Evolutionary conservation across 2,888 invertebrate species (phyloP), one percentile per base, ranked within the genome.

Genomic region (Andricus curvator): DNA sequence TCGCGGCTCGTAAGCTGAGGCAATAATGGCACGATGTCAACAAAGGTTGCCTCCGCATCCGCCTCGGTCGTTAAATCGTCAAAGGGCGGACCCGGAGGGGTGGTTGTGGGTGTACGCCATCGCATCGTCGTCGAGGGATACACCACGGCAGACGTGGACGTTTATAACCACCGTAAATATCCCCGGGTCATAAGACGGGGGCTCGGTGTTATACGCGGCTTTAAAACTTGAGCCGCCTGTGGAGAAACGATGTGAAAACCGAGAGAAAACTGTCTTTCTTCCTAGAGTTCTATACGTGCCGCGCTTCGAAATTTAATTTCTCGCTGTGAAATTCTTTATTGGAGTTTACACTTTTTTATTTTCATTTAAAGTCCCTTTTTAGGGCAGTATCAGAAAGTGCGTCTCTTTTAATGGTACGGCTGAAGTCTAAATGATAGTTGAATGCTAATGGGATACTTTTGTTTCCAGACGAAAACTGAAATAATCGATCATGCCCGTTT

Each of bases 131-230:
- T 44, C 22, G 70, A 78, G 65, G 80, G 67, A 81, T 79, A 79
- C 81, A 74, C 78, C 62, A 66, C 81, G 67, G 84, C 79, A 79
- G 83, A 86, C 83, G 84, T 81, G 85, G 89, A 90, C 90, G 85
- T 91, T 91, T 91, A 90, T 88, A 90, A 88, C 90, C 89, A 84
- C 86, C 88, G 88, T 91, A 91, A 91, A 91, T 90, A 90, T 86
- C 84, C 82, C 81, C 82, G 85, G 88, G 86, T 88, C 87, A 85
- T 86, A 86, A 87, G 85, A 82, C 79, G 80, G 64, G 79, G 78
- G 79, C 77, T 9, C 77, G 41, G 60, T 60, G 79, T 83, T 81
- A 81, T 77, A 51, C 65, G 29, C 68, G 81, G 77, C 66, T 62
- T 77, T 80, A 83, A 81, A 80, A 41, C 65, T 44, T 51, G 44